phyloP scores from a whole-genome alignment of 2,113 vertebrate species.

The Halcyon senegalensis region DNA sequence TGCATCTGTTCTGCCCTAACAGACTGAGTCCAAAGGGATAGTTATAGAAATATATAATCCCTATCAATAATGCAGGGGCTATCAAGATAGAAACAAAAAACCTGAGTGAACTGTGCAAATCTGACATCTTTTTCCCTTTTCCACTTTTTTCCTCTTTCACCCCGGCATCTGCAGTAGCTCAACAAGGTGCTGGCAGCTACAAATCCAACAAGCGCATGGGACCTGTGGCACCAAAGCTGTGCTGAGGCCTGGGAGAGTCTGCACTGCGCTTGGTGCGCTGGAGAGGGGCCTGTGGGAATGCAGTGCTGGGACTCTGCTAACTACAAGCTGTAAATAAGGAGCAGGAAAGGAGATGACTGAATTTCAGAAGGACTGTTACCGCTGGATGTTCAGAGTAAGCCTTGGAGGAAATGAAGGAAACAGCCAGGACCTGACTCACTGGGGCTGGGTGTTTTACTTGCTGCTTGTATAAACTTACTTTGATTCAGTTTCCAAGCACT shows the following conservation, averaged over 20 bases:
- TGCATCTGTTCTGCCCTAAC: not conserved
- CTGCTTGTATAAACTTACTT: conserved; percentile 8
- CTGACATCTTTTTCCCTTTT: not conserved
- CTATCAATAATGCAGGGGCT: not conserved
- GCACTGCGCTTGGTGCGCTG: not conserved
- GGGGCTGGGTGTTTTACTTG: not conserved
- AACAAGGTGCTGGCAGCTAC: not conserved
- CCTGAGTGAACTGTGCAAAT: not conserved
- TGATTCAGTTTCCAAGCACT: not conserved
- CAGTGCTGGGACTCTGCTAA: not conserved
- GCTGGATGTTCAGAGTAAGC: not conserved
- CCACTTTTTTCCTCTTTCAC: not conserved
- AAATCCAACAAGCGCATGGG: not conserved
- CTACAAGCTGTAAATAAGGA: not conserved
- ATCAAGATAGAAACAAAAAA: not conserved
- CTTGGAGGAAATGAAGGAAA: conserved; percentile 38
- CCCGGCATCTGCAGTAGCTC: not conserved
- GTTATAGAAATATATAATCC: not conserved
- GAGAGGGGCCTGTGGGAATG: not conserved
- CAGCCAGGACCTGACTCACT: not conserved
- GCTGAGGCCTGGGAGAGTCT: not conserved
- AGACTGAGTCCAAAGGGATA: not conserved
- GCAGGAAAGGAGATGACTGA: not conserved
- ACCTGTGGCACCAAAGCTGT: not conserved
- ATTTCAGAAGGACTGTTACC: not conserved